Evolutionary conservation across 2,888 invertebrate genomes (phyloP).

Genomic region (Dolichopus griseipennis): DNA sequence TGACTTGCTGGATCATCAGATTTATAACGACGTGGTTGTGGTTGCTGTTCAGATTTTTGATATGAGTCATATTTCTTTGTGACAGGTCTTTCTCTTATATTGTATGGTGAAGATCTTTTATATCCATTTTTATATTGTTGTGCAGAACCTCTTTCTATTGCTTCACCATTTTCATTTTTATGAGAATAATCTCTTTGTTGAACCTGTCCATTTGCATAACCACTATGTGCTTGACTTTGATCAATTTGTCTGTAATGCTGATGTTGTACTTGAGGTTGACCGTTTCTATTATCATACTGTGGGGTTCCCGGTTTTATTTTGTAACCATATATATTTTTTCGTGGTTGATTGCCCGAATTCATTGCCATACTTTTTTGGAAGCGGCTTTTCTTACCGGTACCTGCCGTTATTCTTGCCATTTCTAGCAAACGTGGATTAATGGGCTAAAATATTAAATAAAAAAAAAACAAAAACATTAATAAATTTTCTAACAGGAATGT

Average conservation of each 20-base stretch:
- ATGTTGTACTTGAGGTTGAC: conserved; percentile 21
- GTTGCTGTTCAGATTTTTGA: background rate
- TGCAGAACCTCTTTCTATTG: conserved; percentile 1
- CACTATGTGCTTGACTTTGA: conserved; percentile 20
- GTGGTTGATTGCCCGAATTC: conserved; percentile 28
- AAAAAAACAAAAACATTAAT: background rate
- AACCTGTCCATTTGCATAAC: conserved; percentile 5
- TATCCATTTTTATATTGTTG: background rate
- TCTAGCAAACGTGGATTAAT: conserved; percentile 83
- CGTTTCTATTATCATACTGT: conserved; percentile 15
- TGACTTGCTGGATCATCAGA: background rate
- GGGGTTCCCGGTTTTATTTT: conserved; percentile 22
- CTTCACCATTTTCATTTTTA: conserved; percentile 22
- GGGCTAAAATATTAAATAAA: conserved; percentile 48
- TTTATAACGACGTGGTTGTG: background rate
- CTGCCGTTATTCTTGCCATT: conserved; percentile 47
- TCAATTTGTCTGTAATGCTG: conserved; percentile 14
- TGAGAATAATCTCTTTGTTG: conserved; percentile 30
- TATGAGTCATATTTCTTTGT: background rate
- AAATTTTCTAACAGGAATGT: background rate
- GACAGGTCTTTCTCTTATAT: background rate
- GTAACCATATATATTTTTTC: conserved; percentile 23
- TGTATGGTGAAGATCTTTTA: background rate
- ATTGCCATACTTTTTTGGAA: conserved; percentile 24
- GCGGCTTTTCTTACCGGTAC: conserved; percentile 30